phyloP scores from a whole-genome alignment of 2,888 invertebrate species.

The Orchesella flavescens region DNA sequence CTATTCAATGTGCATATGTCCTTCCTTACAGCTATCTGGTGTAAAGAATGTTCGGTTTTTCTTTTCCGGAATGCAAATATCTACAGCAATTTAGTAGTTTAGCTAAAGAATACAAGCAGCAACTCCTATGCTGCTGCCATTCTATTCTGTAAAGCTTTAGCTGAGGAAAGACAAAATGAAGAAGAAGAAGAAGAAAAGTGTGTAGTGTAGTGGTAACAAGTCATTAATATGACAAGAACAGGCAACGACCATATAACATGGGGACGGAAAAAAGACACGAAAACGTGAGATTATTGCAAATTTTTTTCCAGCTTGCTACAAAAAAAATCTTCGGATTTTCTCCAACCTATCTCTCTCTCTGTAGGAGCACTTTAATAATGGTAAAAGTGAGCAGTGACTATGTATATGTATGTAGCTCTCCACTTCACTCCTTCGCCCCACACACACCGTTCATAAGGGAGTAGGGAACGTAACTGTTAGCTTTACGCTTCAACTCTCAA shows the following conservation, averaged over 20 bases:
- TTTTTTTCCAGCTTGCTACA: not conserved
- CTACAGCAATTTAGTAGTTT: not conserved
- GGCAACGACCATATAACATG: constrained; percentile 12
- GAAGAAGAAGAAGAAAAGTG: not conserved
- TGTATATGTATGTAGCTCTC: not conserved
- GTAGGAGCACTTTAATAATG: not conserved
- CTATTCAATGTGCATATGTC: not conserved
- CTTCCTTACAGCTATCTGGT: not conserved
- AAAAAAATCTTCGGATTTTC: not conserved
- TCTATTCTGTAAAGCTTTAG: no score
- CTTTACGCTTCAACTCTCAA: not conserved
- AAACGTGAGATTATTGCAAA: constrained; percentile 29
- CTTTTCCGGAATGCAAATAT: not conserved
- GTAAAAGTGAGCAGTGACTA: not conserved
- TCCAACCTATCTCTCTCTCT: not conserved
- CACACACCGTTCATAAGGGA: not conserved
- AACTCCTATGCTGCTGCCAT: not conserved
- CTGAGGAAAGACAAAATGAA: not conserved
- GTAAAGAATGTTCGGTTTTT: not conserved
- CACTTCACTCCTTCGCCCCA: not conserved
- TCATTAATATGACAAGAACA: constrained; percentile 27
- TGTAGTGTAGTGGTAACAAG: constrained; percentile 8
- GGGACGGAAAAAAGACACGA: constrained; percentile 2
- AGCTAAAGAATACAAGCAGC: not conserved
- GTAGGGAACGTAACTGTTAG: not conserved